Conservation (phyloP, 2,888 invertebrate species). For the Dryobota labecula region DNA sequence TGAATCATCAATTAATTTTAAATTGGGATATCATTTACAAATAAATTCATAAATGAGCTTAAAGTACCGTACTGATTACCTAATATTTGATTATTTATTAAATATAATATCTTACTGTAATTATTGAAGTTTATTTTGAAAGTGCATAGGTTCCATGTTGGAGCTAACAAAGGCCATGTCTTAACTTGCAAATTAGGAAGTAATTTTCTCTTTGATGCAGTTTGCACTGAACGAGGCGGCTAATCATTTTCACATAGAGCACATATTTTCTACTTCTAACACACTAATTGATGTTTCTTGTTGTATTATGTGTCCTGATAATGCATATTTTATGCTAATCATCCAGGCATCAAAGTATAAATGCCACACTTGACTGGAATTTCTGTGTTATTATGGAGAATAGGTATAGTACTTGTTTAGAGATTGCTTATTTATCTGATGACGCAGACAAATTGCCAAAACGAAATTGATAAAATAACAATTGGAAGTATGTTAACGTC, state of each 20-base stretch:
- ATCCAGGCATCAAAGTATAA: not conserved
- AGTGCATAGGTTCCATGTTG: not conserved
- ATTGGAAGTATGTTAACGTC: slow-evolving; percentile 54
- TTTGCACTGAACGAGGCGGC: not conserved
- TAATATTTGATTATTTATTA: not conserved
- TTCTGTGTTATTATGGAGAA: not conserved
- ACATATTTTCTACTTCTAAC: slow-evolving; percentile 1
- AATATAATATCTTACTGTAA: not conserved
- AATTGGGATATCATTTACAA: not conserved
- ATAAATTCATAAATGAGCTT: not conserved
- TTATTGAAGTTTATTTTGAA: not conserved
- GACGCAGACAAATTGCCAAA: slow-evolving; percentile 21
- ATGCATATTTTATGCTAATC: not conserved
- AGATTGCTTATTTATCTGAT: slow-evolving; percentile 20
- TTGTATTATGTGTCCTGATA: not conserved
- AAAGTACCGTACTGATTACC: not conserved
- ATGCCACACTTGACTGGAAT: not conserved
- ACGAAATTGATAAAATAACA: slow-evolving; percentile 49
- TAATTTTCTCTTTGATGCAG: slow-evolving; percentile 49
- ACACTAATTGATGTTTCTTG: slow-evolving; percentile 4
- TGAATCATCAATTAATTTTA: slow-evolving; percentile 18
- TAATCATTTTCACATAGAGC: slow-evolving; percentile 19
- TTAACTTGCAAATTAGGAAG: slow-evolving; percentile 52
- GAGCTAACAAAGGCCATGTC: not conserved
- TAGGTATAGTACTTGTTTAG: slow-evolving; percentile 5